Evolutionary conservation across 2,797 vertebrate genomes (phyloP).

Genomic region (Arctocebus calabarensis): DNA sequence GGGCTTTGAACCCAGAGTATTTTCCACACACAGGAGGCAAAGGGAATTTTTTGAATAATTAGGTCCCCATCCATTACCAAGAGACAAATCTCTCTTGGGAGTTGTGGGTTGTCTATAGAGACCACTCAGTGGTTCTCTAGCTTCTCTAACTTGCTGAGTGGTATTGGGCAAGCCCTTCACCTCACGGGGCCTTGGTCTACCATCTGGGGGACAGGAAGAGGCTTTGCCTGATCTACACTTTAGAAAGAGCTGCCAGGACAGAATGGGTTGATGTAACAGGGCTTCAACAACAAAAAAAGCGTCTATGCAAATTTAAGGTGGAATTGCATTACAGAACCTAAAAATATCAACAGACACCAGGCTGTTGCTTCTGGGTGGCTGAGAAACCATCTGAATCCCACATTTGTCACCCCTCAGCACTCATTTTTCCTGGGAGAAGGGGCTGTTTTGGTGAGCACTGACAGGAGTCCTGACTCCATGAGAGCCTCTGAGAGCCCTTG

Average conservation of each 20-base stretch:
- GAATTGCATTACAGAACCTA: background rate
- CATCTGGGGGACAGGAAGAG: background rate
- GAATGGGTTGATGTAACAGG: background rate
- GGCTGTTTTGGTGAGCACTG: background rate
- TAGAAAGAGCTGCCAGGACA: background rate
- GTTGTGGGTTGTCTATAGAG: accelerated
- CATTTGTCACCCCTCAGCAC: background rate
- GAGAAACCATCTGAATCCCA: background rate
- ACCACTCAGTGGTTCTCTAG: background rate
- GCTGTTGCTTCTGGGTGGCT: background rate
- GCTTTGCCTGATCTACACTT: background rate
- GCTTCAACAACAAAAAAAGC: background rate
- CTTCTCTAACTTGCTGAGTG: background rate
- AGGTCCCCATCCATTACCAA: no score
- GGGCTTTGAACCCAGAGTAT: accelerated
- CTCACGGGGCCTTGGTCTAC: background rate
- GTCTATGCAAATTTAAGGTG: constrained; percentile 42
- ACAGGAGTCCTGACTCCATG: background rate
- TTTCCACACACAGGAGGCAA: background rate
- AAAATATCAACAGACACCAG: constrained; percentile 10
- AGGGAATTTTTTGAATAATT: accelerated
- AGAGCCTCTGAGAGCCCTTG: background rate
- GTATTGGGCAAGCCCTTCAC: background rate
- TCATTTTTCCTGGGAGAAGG: background rate
- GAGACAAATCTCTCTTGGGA: background rate